These are phyloP conservation scores for Thripadectes ignobilis DNA, from an alignment of 2,797 vertebrate genomes.

Conservation along the genomic window DNA sequence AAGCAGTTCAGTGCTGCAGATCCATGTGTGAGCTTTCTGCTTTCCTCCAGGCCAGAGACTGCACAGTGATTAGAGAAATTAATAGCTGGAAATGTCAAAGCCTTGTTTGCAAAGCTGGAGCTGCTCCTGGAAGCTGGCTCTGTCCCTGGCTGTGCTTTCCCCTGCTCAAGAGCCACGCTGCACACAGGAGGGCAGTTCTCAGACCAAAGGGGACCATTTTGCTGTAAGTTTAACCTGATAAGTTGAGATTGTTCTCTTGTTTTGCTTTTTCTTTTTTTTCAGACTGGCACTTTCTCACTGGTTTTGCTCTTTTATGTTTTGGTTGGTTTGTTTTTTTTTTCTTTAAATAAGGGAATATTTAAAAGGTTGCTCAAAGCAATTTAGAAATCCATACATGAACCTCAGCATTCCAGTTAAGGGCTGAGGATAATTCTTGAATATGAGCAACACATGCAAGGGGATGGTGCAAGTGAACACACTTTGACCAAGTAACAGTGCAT, in stretches of 20 bases:
- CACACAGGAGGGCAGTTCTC: fast-evolving
- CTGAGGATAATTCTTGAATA: not conserved
- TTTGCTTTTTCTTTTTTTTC: not conserved
- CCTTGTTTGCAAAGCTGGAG: not conserved
- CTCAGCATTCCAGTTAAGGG: not conserved
- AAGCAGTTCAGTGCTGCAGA: not conserved
- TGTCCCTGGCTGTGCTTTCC: not conserved
- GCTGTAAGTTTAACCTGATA: not conserved
- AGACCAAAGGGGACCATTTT: not conserved
- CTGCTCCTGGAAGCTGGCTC: not conserved
- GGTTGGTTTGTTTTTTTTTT: too few relatives aligned
- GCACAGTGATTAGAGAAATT: not conserved
- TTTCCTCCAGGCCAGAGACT: not conserved
- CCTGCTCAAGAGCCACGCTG: not conserved
- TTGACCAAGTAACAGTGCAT: not conserved
- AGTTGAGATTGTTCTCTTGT: not conserved
- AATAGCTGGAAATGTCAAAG: not conserved
- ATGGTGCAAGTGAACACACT: not conserved
- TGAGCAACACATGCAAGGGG: not conserved
- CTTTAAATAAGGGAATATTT: not conserved
- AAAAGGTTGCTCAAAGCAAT: not conserved
- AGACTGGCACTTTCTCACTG: not conserved
- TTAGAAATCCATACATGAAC: not conserved
- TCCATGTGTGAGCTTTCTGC: not conserved
- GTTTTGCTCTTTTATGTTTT: not conserved